Conservation (phyloP, 1,140 invertebrate species). For the Drosophila repletoides region DNA sequence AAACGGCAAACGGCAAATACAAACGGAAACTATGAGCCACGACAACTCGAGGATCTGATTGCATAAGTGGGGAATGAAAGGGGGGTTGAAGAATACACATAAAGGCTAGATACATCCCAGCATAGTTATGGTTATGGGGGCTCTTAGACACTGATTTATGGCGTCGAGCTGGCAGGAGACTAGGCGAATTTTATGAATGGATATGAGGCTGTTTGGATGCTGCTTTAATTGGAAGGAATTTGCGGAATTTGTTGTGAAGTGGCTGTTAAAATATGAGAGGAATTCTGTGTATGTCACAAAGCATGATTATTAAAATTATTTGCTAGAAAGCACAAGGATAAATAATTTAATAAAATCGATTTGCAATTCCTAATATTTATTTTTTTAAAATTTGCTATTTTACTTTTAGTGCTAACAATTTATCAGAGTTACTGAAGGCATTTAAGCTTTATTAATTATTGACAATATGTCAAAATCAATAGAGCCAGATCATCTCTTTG, state of each 20-base stretch:
- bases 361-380: too few species aligned
- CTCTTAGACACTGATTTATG: constrained; percentile 48
- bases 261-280: background rate
- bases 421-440: too few species aligned
- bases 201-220: background rate
- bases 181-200: background rate
- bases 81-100: constrained; percentile 8
- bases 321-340: too few species aligned
- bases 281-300: background rate
- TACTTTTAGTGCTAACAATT: too few species aligned
- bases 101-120: too few species aligned
- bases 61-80: background rate
- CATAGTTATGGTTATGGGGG: constrained; percentile 25
- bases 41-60: background rate
- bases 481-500: too few species aligned
- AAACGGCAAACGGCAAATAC: too few species aligned
- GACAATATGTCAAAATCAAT: background rate
- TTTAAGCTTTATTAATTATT: too few species aligned
- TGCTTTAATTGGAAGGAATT: constrained; percentile 42
- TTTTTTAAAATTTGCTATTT: too few species aligned
- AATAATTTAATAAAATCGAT: too few species aligned
- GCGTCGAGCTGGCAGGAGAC: background rate
- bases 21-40: constrained; percentile 29
- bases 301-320: background rate
- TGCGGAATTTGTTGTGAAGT: background rate